Evolutionary conservation across 1,140 invertebrate species (phyloP), one percentile per base, ranked within the genome.

Genomic region (Penaeus vannamei): DNA sequence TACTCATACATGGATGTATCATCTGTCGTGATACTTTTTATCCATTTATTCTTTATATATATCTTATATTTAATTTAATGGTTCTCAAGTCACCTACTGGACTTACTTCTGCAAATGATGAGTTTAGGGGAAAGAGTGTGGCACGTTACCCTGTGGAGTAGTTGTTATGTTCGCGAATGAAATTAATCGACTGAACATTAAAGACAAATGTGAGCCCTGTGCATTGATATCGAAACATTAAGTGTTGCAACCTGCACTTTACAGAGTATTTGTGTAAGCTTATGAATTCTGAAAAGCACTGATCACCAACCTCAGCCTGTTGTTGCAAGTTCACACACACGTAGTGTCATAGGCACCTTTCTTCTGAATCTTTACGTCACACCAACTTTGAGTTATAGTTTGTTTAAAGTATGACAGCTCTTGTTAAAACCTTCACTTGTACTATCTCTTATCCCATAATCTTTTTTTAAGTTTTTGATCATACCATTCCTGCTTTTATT

Each of bases 221-320:
- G 83, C 83, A 84, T 84, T 84, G 64, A 66, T 84, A 64, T 84
- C 79, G 46, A 81, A 84, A 42, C 62, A 84, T 61, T 84, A 69
- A 84, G 83, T 84, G 83, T 84, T 84, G 83, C 83, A 66, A 66
- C 83, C 83, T 64, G 83, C 64, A 84, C 83, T 84, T 84, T 84
- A 64, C 83, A 66, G 36, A 84, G 83, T 84, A 84, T 84, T 66
- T 84, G 83, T 84, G 64, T 84, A 64, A 84, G 83, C 83, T 84
- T 84, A 42, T 84, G 83, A 69, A 84, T 46, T 84, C 83, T 23
- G 26, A 84, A 84, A 84, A 69, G 83, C 83, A 84, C 83, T 84
- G 64, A 84, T 84, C 83, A 84, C 83, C 61, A 66, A 69, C 62
- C 64, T 84, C 29, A 42, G 61, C 64, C 83, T 84, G 61, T 66